phyloP scores from a whole-genome alignment of 64 coral and sea anemone species.

The Astreopora myriophthalma region DNA sequence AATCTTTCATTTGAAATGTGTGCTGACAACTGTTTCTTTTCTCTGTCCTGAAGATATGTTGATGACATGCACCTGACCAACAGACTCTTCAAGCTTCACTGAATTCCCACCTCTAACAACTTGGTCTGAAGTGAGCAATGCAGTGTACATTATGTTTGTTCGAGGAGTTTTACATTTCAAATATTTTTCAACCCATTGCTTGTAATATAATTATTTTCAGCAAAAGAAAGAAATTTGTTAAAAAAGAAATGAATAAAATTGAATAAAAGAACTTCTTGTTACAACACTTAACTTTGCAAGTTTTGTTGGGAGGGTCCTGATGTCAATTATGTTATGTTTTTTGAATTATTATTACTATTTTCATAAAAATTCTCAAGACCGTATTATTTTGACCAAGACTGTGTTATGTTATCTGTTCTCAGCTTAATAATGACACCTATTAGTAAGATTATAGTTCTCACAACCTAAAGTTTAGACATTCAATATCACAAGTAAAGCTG shows the following conservation, averaged over 20 bases:
- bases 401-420: constrained; percentile 54
- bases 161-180: not conserved
- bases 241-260: not conserved
- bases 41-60: constrained; percentile 78
- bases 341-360: too few relatives aligned
- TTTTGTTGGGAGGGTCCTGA: too few relatives aligned
- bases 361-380: not conserved
- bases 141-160: not conserved
- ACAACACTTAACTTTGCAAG: too few relatives aligned
- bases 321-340: too few relatives aligned
- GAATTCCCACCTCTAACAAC: not conserved
- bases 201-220: not conserved
- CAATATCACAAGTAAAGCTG: too few relatives aligned
- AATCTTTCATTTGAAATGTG: not conserved
- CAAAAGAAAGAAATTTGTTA: not conserved
- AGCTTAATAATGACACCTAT: not conserved
- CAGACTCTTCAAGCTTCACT: constrained; percentile 95
- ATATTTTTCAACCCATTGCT: constrained; percentile 8
- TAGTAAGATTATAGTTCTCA: too few relatives aligned
- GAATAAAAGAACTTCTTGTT: not conserved
- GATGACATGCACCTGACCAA: constrained; percentile 99
- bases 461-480: too few relatives aligned
- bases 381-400: not conserved
- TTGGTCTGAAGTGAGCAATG: not conserved
- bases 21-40: not conserved